phyloP scores from a whole-genome alignment of 1,140 invertebrate species.

The Ostrea edulis region DNA sequence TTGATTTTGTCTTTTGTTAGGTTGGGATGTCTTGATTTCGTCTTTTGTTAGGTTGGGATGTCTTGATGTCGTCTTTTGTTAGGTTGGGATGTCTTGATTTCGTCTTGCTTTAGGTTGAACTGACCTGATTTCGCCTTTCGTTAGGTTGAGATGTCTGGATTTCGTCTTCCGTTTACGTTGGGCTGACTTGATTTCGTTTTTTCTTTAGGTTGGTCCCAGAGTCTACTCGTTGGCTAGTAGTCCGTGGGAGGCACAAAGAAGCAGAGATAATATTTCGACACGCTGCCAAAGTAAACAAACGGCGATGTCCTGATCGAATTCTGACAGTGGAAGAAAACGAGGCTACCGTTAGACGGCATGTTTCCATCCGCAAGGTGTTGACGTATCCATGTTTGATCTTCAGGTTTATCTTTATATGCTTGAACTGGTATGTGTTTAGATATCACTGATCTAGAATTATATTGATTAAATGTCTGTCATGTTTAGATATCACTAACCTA shows the following conservation, averaged over 20 bases:
- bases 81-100: too few species aligned
- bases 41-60: too few species aligned
- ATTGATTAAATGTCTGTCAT: too few species aligned
- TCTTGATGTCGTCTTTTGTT: too few species aligned
- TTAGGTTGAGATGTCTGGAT: too few species aligned
- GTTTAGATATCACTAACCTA: background rate
- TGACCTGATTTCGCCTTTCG: too few species aligned
- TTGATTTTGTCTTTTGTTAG: too few species aligned
- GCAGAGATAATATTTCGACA: conserved; percentile 60
- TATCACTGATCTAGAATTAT: background rate
- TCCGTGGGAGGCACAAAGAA: conserved; percentile 59
- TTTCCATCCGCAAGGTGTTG: background rate
- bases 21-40: too few species aligned
- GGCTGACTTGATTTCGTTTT: background rate
- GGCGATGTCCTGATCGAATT: conserved; percentile 54
- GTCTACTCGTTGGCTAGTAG: conserved; percentile 68
- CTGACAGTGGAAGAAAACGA: background rate
- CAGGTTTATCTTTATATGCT: background rate
- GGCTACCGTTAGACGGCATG: too few species aligned
- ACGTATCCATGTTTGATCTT: background rate
- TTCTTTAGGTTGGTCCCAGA: conserved; percentile 62
- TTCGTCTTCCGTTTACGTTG: too few species aligned
- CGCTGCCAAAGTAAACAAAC: conserved; percentile 69
- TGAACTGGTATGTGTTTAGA: background rate
- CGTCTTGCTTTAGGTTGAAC: too few species aligned